These are phyloP conservation scores for Rhea pennata DNA, from an alignment of 2,113 vertebrate species.

Conservation along the genomic window DNA sequence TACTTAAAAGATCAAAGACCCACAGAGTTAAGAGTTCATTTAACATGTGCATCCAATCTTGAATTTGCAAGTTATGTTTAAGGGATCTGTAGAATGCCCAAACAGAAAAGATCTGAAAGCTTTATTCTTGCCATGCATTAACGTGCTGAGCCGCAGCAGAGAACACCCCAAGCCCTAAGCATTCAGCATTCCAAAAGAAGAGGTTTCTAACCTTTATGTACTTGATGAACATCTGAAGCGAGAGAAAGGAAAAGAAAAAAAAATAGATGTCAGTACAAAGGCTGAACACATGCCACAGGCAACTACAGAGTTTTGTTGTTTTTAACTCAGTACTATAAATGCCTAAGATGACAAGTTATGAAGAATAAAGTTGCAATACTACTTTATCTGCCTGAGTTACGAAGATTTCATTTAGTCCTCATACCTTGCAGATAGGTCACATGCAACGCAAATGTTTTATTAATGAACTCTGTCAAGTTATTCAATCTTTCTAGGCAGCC, in stretches of 20 bases:
- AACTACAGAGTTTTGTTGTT: slow-evolving; percentile 70
- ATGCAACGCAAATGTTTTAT: slow-evolving; percentile 4
- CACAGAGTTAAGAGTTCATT: background rate
- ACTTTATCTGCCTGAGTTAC: slow-evolving; percentile 34
- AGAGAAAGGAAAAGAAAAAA: slow-evolving; percentile 83
- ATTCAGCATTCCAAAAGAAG: slow-evolving; percentile 80
- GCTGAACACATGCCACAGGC: slow-evolving; percentile 86
- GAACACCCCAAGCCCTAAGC: slow-evolving; percentile 71
- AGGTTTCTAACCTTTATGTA: slow-evolving; percentile 99
- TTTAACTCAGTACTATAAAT: slow-evolving; percentile 53
- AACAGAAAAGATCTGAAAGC: slow-evolving; percentile 41
- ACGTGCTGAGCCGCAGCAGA: slow-evolving; percentile 39
- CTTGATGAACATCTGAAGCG: slow-evolving; percentile 99
- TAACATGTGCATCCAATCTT: background rate
- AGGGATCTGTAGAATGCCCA: slow-evolving; percentile 35
- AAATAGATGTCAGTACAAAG: slow-evolving; percentile 86
- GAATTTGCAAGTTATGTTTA: slow-evolving; percentile 2
- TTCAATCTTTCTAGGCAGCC: background rate
- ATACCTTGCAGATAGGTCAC: slow-evolving; percentile 6
- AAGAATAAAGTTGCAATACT: slow-evolving; percentile 66
- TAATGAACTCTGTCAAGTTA: background rate
- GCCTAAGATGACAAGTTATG: background rate
- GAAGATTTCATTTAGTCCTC: slow-evolving; percentile 33
- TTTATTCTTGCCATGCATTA: slow-evolving; percentile 80
- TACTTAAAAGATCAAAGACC: slow-evolving; percentile 7